phyloP scores from a whole-genome alignment of 2,797 vertebrate genomes.

The Adelosebastes latens region DNA sequence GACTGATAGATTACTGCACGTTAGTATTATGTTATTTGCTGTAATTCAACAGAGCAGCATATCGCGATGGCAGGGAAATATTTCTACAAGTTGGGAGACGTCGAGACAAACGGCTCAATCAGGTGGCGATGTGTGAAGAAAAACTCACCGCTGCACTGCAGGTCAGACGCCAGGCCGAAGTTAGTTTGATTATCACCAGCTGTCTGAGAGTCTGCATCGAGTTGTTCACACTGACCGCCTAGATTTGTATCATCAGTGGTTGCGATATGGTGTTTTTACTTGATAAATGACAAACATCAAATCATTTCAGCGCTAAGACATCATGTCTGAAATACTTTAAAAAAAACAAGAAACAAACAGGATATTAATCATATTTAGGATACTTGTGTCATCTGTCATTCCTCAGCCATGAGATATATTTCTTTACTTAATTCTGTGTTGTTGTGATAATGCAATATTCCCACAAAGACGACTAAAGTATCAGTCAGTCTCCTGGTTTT shows the following conservation, averaged over 20 bases:
- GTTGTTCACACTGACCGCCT: neutral
- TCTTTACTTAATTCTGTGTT: neutral
- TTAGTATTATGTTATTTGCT: neutral
- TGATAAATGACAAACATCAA: neutral
- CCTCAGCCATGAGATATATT: neutral
- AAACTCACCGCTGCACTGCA: neutral
- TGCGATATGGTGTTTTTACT: neutral
- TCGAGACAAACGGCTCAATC: neutral
- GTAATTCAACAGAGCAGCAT: neutral
- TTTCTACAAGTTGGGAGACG: neutral
- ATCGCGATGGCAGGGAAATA: neutral
- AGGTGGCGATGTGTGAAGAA: neutral
- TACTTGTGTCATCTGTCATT: neutral
- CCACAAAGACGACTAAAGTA: neutral
- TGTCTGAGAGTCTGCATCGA: neutral
- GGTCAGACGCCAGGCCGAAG: neutral
- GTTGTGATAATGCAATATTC: neutral
- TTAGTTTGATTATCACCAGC: neutral
- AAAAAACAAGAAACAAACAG: neutral
- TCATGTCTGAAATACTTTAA: neutral
- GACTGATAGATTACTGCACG: neutral
- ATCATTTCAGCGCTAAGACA: neutral
- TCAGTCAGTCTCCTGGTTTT: neutral
- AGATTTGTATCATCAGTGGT: neutral
- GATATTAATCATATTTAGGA: neutral